phyloP scores from a whole-genome alignment of 2,888 invertebrate genomes.

The Xanthostigma xanthostigma region DNA sequence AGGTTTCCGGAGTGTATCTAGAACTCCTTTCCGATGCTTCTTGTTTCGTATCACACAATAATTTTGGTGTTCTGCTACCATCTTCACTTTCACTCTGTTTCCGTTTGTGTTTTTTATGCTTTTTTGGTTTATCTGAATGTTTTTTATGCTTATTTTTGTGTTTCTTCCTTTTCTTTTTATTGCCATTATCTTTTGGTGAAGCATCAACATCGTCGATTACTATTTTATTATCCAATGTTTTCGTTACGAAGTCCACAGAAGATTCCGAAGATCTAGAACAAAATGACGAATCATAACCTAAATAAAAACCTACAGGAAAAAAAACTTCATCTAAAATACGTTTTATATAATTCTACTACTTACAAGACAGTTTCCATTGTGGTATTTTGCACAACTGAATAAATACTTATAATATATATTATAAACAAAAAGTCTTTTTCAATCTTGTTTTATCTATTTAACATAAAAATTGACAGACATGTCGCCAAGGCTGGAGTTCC shows the following conservation, averaged over 20 bases:
- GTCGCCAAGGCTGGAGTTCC: no score
- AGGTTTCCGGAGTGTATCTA: slow-evolving; percentile 26
- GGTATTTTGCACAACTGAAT: no score
- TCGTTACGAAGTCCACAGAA: slow-evolving; percentile 2
- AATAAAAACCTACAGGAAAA: no score
- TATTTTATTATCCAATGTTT: neutral
- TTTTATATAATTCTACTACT: no score
- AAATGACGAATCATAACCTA: neutral
- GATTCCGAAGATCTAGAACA: slow-evolving; percentile 3
- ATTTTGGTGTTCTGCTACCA: no score
- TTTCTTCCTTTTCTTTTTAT: slow-evolving; percentile 50
- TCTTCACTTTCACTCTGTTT: slow-evolving; percentile 28
- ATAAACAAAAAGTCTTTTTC: no score
- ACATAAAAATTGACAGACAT: no score
- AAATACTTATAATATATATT: no score
- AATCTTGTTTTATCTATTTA: no score
- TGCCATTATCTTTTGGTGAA: slow-evolving; percentile 6
- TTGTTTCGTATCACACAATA: slow-evolving; percentile 10
- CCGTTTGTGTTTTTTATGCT: slow-evolving; percentile 44
- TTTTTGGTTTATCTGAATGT: slow-evolving; percentile 38
- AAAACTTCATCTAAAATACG: no score
- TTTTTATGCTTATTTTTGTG: slow-evolving; percentile 40
- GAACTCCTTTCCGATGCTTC: slow-evolving; percentile 28
- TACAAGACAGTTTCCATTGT: no score
- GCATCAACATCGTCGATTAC: neutral